Evolutionary conservation across 2,113 vertebrate genomes (phyloP).

Genomic region (Actinemys pallida): DNA sequence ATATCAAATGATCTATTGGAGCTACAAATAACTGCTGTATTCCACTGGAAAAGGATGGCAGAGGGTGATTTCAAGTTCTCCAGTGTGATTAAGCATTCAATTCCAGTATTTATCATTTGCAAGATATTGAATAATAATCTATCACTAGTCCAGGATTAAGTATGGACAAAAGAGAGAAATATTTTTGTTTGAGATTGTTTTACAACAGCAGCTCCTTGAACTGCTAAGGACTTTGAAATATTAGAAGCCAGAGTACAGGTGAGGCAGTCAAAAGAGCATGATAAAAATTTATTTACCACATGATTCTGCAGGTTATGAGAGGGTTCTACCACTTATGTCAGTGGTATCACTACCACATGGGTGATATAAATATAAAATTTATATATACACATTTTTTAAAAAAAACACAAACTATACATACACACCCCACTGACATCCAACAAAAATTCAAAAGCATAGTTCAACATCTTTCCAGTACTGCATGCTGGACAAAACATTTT

Average conservation of each 20-base stretch:
- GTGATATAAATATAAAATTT: background rate
- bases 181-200: background rate
- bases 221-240: slow-evolving; percentile 2
- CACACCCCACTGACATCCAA: background rate
- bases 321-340: background rate
- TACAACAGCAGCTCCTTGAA: background rate
- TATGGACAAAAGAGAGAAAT: background rate
- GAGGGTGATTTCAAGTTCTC: background rate
- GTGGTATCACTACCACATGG: background rate
- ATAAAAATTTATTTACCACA: background rate
- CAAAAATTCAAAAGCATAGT: background rate
- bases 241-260: background rate
- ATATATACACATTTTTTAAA: background rate
- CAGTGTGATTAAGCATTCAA: slow-evolving; percentile 17
- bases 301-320: background rate
- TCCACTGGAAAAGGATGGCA: background rate
- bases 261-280: background rate
- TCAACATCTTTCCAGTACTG: background rate
- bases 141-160: slow-evolving; percentile 4
- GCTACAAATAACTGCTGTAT: background rate
- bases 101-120: background rate
- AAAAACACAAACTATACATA: background rate
- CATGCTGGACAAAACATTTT: slow-evolving; percentile 16
- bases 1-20: background rate
- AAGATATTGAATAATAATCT: background rate